Evolutionary conservation across 2,888 invertebrate species (phyloP), one percentile per base, ranked within the genome.

Genomic region (Archips xylosteana): DNA sequence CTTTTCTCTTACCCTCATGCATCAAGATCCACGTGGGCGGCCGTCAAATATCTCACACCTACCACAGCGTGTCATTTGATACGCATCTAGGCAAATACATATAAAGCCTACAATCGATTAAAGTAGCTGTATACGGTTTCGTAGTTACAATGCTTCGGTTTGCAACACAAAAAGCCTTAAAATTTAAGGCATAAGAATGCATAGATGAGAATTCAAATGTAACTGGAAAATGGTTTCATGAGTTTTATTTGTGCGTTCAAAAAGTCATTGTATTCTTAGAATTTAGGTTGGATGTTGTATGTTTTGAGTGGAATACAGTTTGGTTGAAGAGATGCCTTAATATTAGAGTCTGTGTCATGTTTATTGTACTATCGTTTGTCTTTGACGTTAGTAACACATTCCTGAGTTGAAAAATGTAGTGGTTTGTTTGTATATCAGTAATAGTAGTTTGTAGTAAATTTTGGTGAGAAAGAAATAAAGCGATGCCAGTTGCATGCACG

Each of bases 371-470:
- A 74, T 54, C 60, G 69, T 74, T 74, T 74, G 73, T 73, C 32
- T 61, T 73, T 67, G 49, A 60, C 64, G 60, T 69, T 64, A 51
- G 69, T 73, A 69, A 61, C 74, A 70, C 74, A 74, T 74, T 74
- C 70, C 69, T 3, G 61, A 61, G 65, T 64, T 65, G 73, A 74
- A 74, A 74, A 70, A 74, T 74, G 70, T 61, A 54, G 73, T 64
- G 64, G 64, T 70, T 36, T 70, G 69, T 70, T 69, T 74, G 69
- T 51, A 34, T 36, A 23, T 32, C 42, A 65, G 65, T 70, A 68
- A 15, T 59, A 73, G 49, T 69, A 64, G 73, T 63, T 62, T 15
- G 73, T 12, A 12, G 69, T 73, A 63, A 68, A 68, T 68, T 36
- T 54, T 51, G 60, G 60, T 36, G 67, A 15, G 57, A 73, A 54